Evolutionary conservation across 2,888 invertebrate genomes (phyloP).

Genomic region (Chironomus tentans): DNA sequence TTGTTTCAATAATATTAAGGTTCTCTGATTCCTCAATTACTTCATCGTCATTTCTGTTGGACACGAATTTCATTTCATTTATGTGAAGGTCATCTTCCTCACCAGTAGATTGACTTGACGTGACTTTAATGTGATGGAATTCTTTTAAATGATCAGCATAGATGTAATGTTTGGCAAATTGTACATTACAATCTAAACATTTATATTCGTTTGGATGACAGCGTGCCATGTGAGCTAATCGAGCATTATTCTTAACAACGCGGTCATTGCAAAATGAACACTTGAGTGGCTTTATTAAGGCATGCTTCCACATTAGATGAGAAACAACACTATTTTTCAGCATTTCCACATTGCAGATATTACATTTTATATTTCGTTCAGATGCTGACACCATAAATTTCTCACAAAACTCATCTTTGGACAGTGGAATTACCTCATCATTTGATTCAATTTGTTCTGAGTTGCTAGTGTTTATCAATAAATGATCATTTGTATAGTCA

Average conservation of each 20-base stretch:
- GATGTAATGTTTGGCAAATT: neutral
- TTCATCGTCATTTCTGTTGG: neutral
- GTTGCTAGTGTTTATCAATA: neutral
- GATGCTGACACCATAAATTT: neutral
- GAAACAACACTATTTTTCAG: neutral
- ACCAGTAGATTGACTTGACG: neutral
- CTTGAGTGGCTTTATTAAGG: neutral
- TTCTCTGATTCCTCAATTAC: neutral
- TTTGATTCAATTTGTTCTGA: neutral
- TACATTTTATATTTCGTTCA: neutral
- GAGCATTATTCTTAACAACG: neutral
- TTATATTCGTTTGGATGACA: constrained; percentile 5
- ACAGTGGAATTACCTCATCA: neutral
- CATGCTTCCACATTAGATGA: constrained; percentile 10
- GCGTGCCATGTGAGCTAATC: neutral
- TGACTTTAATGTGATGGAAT: neutral
- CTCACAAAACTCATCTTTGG: constrained; percentile 14
- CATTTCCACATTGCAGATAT: neutral
- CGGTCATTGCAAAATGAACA: constrained; percentile 19
- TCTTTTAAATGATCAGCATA: neutral
- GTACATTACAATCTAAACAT: neutral
- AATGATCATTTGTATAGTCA: neutral
- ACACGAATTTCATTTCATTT: neutral
- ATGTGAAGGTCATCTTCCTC: neutral
- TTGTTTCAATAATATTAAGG: neutral